Evolutionary conservation across 2,113 vertebrate genomes (phyloP), one percentile per base, ranked within the genome.

Genomic region (Solea solea): DNA sequence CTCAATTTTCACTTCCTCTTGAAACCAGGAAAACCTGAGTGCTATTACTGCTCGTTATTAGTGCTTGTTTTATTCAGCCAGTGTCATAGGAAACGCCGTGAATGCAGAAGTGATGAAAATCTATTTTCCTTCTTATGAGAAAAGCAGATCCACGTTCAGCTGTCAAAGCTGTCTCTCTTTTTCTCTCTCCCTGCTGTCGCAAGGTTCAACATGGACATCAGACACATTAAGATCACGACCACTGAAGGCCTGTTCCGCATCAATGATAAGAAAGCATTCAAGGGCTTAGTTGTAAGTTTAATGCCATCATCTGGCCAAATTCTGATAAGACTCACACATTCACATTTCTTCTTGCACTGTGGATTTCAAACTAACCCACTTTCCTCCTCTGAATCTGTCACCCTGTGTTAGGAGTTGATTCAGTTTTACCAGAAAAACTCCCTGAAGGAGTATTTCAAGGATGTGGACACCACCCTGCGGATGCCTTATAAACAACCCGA

Each of bases 251-350:
- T 98, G 2, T 98, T 92, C 82, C 94, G 95, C n/a, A 94, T 98
- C 87, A 97, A 96, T 0, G 96, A 98, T 9, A 97, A 95, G 86
- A 98, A 96, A 83, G 96, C 94, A 0, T 98, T 98, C 90, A 96
- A 94, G 60, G 94, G 95, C 15, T 88, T 98, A 61, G 61, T 87
- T 8, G 97, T 98, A 86, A 92, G 95, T 88, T 1, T 28, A 1
- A 7, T 12, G 2, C 8, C 15, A 9, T 48, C 34, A 15, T 16
- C 46, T 40, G 46, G 13, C 10, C 7, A 5, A 9, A 14, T 11
- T 34, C 34, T 34, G 34, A 34, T 34, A 34, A 34, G 16, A 13
- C 14, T 16, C 13, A 7, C 52, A 54, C 50, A 10, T 9, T 27
- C 9, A 21, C 52, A 7, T 1, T 2, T 34, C 34, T 4, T 8